Conservation (phyloP, 2,113 vertebrate species). For the Ellobius talpinus region DNA sequence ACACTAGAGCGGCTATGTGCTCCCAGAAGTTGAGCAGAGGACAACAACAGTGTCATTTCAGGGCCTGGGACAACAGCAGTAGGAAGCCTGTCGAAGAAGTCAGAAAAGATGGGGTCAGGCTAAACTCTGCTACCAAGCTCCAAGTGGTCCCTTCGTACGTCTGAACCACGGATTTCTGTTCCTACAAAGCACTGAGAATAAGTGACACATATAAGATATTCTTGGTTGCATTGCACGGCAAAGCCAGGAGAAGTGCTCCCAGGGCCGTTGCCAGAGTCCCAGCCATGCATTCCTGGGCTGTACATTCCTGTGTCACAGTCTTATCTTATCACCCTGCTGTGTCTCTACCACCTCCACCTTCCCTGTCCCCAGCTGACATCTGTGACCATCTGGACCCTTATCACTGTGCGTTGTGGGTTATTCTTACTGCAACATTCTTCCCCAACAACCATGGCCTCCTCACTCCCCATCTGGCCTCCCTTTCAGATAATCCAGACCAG, state of each 20-base stretch:
- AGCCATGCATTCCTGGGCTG: conserved; percentile 65
- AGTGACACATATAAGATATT: background rate
- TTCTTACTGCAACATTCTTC: conserved; percentile 73
- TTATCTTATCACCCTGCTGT: conserved; percentile 75
- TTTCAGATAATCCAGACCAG: background rate
- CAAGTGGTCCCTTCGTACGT: background rate
- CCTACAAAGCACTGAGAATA: background rate
- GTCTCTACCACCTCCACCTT: conserved; percentile 61
- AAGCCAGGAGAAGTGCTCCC: background rate
- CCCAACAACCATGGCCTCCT: background rate
- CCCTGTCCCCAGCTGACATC: conserved; percentile 70
- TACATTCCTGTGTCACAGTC: conserved; percentile 62
- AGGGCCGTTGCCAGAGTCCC: background rate
- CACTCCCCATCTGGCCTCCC: background rate
- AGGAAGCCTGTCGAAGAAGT: background rate
- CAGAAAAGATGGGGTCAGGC: background rate
- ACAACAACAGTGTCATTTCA: background rate
- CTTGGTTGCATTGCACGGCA: fast-evolving
- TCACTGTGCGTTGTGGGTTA: conserved; percentile 52
- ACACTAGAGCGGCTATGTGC: too few species aligned
- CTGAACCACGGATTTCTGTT: background rate
- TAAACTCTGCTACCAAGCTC: background rate
- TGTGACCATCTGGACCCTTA: conserved; percentile 70
- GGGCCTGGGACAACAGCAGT: fast-evolving
- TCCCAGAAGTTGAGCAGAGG: background rate